Conservation (phyloP, 2,797 vertebrate genomes). For the Glyptemys insculpta region DNA sequence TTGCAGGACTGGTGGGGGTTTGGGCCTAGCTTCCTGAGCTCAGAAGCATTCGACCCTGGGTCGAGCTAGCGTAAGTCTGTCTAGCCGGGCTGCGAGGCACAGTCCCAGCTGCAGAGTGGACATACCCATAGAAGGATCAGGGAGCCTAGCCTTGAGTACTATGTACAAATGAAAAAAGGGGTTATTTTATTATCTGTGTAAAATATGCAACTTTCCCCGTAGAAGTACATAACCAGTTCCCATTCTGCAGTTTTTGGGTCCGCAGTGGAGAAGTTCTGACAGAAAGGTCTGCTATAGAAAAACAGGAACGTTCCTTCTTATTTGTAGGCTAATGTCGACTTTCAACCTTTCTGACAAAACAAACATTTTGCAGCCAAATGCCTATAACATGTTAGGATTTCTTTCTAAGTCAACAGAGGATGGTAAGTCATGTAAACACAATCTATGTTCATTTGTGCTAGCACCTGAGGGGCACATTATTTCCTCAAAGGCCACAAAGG, state of each 20-base stretch:
- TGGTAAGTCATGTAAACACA: not conserved
- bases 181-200: not conserved
- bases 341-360: not conserved
- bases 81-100: not conserved
- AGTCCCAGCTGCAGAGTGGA: not conserved
- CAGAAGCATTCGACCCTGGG: not conserved
- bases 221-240: fast-evolving
- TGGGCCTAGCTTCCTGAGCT: too few relatives aligned
- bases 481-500: not conserved
- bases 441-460: not conserved
- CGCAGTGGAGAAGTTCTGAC: not conserved
- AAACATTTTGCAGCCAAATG: not conserved
- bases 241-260: not conserved
- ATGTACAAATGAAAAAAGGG: not conserved
- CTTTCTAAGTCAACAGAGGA: not conserved
- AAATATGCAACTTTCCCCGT: not conserved
- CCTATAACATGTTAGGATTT: not conserved
- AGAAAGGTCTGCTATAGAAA: not conserved
- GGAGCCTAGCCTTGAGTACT: not conserved
- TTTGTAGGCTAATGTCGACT: not conserved
- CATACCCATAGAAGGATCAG: not conserved
- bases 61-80: not conserved
- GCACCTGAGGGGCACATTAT: not conserved
- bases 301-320: not conserved
- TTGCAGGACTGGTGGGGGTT: not conserved